Evolutionary conservation across 2,797 vertebrate genomes (phyloP).

Genomic region (Melanotaenia maccullochi): DNA sequence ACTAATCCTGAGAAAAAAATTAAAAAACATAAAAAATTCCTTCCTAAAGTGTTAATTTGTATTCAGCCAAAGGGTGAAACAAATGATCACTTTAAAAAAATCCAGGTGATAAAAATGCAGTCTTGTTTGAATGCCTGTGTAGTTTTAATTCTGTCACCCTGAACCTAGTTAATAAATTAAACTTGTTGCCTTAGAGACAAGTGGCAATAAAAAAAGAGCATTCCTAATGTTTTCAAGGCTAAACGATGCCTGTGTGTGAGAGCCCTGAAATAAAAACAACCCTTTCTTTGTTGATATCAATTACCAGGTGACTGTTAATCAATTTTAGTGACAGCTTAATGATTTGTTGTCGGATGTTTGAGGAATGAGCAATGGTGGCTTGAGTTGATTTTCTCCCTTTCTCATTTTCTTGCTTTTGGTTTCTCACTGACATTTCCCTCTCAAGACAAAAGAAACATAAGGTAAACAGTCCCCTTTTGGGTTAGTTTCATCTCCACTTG

Average conservation of each 20-base stretch:
- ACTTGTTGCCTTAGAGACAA: conserved; percentile 65
- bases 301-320: conserved; percentile 96
- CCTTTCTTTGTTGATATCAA: conserved; percentile 89
- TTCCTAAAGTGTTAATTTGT: neutral
- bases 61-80: conserved; percentile 26
- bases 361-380: conserved; percentile 73
- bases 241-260: conserved; percentile 44
- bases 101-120: conserved; percentile 49
- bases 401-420: conserved; percentile 30
- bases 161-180: conserved; percentile 76
- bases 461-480: conserved; percentile 66
- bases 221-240: conserved; percentile 65
- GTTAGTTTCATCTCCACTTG: conserved; percentile 71
- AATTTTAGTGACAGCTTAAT: conserved; percentile 90
- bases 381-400: conserved; percentile 67
- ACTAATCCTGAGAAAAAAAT: neutral
- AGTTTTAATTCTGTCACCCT: conserved; percentile 71
- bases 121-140: conserved; percentile 64
- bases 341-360: conserved; percentile 94
- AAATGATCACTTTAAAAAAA: conserved; percentile 35
- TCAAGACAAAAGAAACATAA: conserved; percentile 61
- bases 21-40: neutral
- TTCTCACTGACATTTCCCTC: conserved; percentile 68
- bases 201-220: conserved; percentile 50
- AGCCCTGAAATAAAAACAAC: conserved; percentile 68